Evolutionary conservation across 2,113 vertebrate genomes (phyloP), one percentile per base, ranked within the genome.

Genomic region (Eudyptes chrysolophus): DNA sequence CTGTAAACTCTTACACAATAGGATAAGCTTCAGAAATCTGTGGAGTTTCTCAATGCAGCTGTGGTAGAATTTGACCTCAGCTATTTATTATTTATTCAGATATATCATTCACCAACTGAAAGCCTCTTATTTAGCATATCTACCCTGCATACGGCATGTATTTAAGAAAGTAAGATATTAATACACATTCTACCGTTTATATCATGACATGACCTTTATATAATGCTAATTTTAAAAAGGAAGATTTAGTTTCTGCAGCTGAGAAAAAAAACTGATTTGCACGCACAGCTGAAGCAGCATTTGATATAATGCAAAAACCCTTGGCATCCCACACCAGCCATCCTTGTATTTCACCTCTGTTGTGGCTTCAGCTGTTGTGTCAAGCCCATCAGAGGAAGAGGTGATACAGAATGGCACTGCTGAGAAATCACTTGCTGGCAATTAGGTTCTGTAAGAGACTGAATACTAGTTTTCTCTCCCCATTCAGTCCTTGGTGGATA

Each of bases 291-390:
- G 95, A 97, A 85, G 85, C 69, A 94, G 90, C 80, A 93, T 64
- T 93, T 96, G 86, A 87, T 83, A 77, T 44, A 94, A 70, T 4
- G 30, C 72, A 96, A 54, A 87, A 96, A 95, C 94, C 89, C 76
- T 76, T 46, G 65, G 92, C n/a, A 58, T 92, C 32, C 77, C n/a
- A 6, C 30, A 82, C 18, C 90, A 93, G 91, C 62, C 77, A 93
- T 25, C 70, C 87, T 90, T 66, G 72, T 40, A 69, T 87, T 94
- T 89, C 80, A 69, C 78, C 79, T 92, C 94, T 36, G 36, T 4
- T 79, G 69, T 65, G 72, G 66, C 81, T 85, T 96, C 96, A 98
- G 97, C 95, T 98, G 97, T 86, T 93, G 61, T 62, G 69, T 62
- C 72, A 58, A 74, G 79, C 83, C 65, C 81, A 68, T 49, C 58